phyloP scores from a whole-genome alignment of 92 coral and sea anemone species.

The Phenganax marumi region DNA sequence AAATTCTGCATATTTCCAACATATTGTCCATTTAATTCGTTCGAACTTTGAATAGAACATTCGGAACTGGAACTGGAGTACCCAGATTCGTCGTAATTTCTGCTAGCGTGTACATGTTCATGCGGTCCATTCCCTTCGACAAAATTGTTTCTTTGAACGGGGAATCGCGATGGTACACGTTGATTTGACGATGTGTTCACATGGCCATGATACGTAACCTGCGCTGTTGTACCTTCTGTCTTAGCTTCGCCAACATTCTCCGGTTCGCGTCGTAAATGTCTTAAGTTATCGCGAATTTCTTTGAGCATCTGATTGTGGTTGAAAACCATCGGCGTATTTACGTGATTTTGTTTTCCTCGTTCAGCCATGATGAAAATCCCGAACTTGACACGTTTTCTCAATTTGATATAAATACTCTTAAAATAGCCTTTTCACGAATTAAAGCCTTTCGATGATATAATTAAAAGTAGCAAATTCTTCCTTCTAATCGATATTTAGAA shows the following conservation, averaged over 20 bases:
- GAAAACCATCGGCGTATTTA: constrained; percentile 55
- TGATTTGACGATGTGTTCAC: constrained; percentile 37
- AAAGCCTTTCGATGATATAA: too few relatives aligned
- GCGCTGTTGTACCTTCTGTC: constrained; percentile 40
- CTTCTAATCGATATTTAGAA: too few relatives aligned
- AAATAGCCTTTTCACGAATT: too few relatives aligned
- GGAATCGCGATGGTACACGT: constrained; percentile 33
- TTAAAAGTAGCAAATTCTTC: too few relatives aligned
- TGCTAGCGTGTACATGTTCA: constrained; percentile 11
- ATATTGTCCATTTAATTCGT: constrained; percentile 34
- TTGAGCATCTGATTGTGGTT: constrained; percentile 86
- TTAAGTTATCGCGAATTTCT: constrained; percentile 81
- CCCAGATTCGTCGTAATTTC: constrained; percentile 37
- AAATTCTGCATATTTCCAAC: constrained; percentile 20
- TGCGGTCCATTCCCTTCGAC: not conserved
- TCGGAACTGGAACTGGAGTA: constrained; percentile 41
- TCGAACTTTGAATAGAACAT: constrained; percentile 31
- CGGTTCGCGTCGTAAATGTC: constrained; percentile 75
- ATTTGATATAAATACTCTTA: too few relatives aligned
- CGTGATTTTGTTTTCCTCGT: constrained; percentile 41
- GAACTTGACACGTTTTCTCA: not conserved
- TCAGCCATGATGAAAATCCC: constrained; percentile 1
- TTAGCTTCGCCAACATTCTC: constrained; percentile 44
- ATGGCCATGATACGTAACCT: constrained; percentile 42
- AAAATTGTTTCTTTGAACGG: constrained; percentile 33